phyloP scores from a whole-genome alignment of 2,113 vertebrate species.

The Larimichthys crocea region DNA sequence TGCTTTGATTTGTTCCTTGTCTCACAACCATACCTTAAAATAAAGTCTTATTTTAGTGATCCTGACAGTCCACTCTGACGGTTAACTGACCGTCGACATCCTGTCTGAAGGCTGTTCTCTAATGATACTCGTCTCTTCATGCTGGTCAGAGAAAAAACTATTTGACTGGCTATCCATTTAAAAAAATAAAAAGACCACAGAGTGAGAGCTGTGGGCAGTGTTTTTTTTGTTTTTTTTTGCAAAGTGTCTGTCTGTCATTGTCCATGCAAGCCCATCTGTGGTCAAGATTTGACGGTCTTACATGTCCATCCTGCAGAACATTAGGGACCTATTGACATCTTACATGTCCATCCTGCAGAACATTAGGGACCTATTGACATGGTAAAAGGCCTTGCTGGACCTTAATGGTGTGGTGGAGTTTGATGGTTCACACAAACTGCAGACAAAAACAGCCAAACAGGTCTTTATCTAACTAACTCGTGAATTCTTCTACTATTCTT shows the following conservation, averaged over 20 bases:
- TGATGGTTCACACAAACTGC: not conserved
- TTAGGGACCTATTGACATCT: not conserved
- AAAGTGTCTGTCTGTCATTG: not conserved
- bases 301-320: not conserved
- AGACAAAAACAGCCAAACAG: not conserved
- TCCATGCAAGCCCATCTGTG: too few species aligned
- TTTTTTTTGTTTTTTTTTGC: too few species aligned
- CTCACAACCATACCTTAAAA: not conserved
- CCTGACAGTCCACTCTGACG: not conserved
- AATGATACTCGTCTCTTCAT: not conserved
- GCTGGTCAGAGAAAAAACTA: not conserved
- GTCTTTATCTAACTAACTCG: conserved; percentile 2
- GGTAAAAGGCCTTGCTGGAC: not conserved
- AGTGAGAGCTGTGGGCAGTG: not conserved
- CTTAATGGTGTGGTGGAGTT: not conserved
- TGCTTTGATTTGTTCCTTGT: too few species aligned
- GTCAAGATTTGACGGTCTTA: not conserved
- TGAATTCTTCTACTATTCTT: not conserved
- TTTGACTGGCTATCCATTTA: not conserved
- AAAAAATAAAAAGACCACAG: not conserved
- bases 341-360: too few species aligned
- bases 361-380: not conserved
- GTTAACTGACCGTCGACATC: not conserved
- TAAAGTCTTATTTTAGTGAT: not conserved
- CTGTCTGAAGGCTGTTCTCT: not conserved